Evolutionary conservation across 2,113 vertebrate species (phyloP), one percentile per base, ranked within the genome.

Genomic region (Tyrannus savana): DNA sequence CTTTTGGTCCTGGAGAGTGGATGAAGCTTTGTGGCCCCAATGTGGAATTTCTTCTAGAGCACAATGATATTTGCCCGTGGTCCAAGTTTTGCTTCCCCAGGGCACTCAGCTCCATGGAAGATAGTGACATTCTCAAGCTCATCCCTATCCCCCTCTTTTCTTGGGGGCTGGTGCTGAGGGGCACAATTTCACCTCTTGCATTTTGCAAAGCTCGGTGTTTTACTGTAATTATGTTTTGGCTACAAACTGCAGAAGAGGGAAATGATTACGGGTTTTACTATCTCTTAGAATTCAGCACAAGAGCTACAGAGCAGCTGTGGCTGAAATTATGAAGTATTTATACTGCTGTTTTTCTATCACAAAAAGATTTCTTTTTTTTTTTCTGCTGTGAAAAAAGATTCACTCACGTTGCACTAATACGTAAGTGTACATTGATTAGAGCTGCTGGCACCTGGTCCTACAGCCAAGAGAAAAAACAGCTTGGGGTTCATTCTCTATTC

Each of bases 211-310:
- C 90, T 77, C 31, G 12, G 12, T 44, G 14, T 30, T 90, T 77
- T 35, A 46, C 76, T 86, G 15, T 90, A 86, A 95, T 90, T 66
- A 88, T 92, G 88, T 93, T 97, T 96, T 89, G 95, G 94, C 95
- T 96, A 77, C 72, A 37, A 95, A 56, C 88, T 93, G 64, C 76
- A 81, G 72, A 92, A 96, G 87, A 92, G 86, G 58, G 72, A 88
- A 42, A 80, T 92, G 83, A 96, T 96, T 92, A 86, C 0, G 19
- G 86, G 79, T 46, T 93, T 95, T 86, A 50, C 90, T 62, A 3
- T 81, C 83, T 88, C 76, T 93, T 92, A 90, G 50, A 95, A 95
- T 84, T 90, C 92, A 71, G 63, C 50, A 80, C 33, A 86, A 90
- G 90, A 93, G 76, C 41, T 64, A 22, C 24, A 3, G 92, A 94